Conservation (phyloP, 2,113 vertebrate genomes). For the Tamias sibiricus region DNA sequence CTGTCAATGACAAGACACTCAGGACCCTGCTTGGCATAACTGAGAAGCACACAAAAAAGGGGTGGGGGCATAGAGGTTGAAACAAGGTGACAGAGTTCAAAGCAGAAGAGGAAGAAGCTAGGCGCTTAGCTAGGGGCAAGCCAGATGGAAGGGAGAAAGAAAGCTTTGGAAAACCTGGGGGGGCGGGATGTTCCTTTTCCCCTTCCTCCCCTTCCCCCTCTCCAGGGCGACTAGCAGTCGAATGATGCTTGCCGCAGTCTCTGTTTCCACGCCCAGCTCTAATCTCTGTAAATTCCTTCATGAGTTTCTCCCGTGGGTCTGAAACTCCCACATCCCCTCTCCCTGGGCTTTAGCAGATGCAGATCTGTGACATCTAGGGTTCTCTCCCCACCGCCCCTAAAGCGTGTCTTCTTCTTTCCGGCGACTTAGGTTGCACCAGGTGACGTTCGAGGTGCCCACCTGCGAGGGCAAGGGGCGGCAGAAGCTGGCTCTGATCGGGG, state of each 20-base stretch:
- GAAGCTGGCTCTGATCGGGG: conserved; percentile 93
- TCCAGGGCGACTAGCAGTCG: not conserved
- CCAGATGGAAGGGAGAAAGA: not conserved
- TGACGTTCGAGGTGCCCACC: conserved; percentile 94
- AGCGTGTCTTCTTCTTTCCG: conserved; percentile 34
- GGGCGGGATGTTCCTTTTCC: not conserved
- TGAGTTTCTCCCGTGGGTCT: too few species aligned
- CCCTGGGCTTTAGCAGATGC: not conserved
- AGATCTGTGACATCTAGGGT: not conserved
- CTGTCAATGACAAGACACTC: not conserved
- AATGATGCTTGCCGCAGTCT: not conserved
- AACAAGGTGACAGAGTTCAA: not conserved
- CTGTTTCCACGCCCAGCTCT: not conserved
- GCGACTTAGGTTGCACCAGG: conserved; percentile 93
- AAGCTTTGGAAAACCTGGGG: not conserved
- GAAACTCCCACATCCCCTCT: not conserved
- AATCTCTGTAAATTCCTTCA: not conserved
- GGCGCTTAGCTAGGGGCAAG: not conserved
- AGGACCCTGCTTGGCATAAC: not conserved
- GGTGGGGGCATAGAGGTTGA: too few species aligned
- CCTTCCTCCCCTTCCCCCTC: not conserved
- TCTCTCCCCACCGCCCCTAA: not conserved
- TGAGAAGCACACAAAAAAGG: not conserved
- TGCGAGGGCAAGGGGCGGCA: conserved; percentile 93
- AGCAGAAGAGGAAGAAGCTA: not conserved